Base-by-base conservation (phyloP, 2,888 invertebrate species). In the Protodeltote pygarga region DNA sequence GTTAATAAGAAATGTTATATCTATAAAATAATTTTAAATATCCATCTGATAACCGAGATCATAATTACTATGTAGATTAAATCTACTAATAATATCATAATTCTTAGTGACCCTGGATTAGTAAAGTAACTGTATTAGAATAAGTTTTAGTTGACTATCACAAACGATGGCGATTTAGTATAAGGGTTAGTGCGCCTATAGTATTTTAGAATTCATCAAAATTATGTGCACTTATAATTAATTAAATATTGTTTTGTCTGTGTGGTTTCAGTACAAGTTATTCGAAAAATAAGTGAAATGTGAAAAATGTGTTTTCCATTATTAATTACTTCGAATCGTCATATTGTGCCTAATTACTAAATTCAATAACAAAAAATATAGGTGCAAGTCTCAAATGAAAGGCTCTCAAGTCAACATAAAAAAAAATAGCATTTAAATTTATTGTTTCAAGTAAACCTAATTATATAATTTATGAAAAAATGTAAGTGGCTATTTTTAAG, bases 321-420 rank as follows among this genome's bases (percentile, higher is more conserved):
- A 19, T 10, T 10, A 1, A 33, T 29, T 27, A 31, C 34, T 13
- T 41, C 19, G 0, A n/a, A 24, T 17, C 25, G 29, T 13, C 28
- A 19, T 27, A 17, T 39, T 27, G 34, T 31, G 42, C 35, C 32
- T 45, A 15, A 38, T 40, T 33, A 28, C 14, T 31, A 32, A 41
- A 39, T 44, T 28, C 59, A 62, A 60, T 64, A 69, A 71, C 71
- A 65, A 64, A 63, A 66, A 71, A 48, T 61, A 74, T 77, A 80
- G 75, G 83, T 87, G 85, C 82, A 83, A 85, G 89, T 88, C 88
- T 86, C 87, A 87, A 89, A 85, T 64, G 39, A 65, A 66, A 75
- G 68, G 72, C 72, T 78, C 74, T 76, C 73, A 64, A 50, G 51
- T 47, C 31, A 50, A 48, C 32, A 8, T 21, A 47, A 17, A 47